Percentiles rank a stretch among this genome's conserved stretches.
phyloP scores from a whole-genome alignment of 2,113 vertebrate species.

The Daubentonia madagascariensis region DNA sequence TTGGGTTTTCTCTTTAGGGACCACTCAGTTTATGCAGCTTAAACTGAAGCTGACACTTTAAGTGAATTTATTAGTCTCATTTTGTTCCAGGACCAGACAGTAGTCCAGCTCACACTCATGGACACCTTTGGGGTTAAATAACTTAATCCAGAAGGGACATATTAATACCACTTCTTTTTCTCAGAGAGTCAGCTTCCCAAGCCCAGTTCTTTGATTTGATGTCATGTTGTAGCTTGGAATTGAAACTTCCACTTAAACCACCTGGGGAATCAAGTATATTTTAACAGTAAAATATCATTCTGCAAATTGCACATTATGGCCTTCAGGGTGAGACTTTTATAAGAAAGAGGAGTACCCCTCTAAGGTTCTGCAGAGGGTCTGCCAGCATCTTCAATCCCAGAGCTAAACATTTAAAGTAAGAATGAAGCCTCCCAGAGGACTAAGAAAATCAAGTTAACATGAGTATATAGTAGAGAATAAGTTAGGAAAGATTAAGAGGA shows the following conservation, averaged over 20 bases:
- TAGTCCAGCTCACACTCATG: slow-evolving; percentile 47
- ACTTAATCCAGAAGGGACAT: slow-evolving; percentile 56
- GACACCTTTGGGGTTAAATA: slow-evolving; percentile 35
- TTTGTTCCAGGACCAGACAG: slow-evolving; percentile 47
- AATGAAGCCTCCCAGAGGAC: background rate
- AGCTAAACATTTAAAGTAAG: background rate
- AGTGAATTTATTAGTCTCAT: slow-evolving; percentile 64
- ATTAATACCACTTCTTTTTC: slow-evolving; percentile 55
- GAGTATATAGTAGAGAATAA: background rate
- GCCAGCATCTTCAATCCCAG: background rate
- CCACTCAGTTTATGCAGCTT: slow-evolving; percentile 28
- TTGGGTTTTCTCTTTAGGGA: slow-evolving; percentile 58
- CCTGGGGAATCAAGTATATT: background rate
- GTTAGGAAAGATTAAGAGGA: background rate
- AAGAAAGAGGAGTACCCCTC: background rate
- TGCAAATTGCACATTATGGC: background rate
- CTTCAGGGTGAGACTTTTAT: background rate
- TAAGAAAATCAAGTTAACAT: slow-evolving; percentile 4
- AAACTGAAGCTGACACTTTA: slow-evolving; percentile 66
- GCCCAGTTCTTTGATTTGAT: slow-evolving; percentile 40
- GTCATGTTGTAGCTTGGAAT: slow-evolving; percentile 28
- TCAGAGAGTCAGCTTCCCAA: slow-evolving; percentile 21
- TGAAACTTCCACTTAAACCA: slow-evolving; percentile 51
- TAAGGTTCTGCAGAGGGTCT: background rate
- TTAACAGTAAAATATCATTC: slow-evolving; percentile 37